Base-by-base conservation (phyloP, 2,888 invertebrate species). In the Cephus runcator region DNA sequence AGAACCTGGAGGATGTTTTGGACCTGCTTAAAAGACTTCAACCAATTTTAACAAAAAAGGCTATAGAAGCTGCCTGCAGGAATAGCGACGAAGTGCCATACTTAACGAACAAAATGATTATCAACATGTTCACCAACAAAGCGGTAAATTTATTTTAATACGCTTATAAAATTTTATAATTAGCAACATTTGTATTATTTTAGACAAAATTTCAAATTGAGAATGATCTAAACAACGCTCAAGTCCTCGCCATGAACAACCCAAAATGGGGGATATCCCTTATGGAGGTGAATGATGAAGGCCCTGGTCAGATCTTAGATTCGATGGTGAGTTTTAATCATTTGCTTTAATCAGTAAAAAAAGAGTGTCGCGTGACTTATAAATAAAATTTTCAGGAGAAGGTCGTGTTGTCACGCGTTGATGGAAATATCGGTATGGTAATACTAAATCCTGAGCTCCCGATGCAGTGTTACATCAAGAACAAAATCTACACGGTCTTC, bases 221-320 rank as follows among this genome's bases (percentile, higher is more conserved):
- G 81, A 92, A 92, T 71, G 95, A 94, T 89, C 91, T 94, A 33
- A 93, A 94, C 83, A 95, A 95, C 87, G 93, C 95, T 75, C 94
- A 96, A 87, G 94, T 96, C 74, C 91, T 96, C 74, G 93, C 95
- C 23, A 93, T 95, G 69, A 93, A 93, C 80, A 97, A 96, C 90
- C 95, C 95, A 0, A 93, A 95, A 75, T 96, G 96, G 96, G 95
- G 95, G 12, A 93, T 96, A 23, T 93, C 93, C 82, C 93, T 96
- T 23, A 93, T 95, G 11, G 92, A 92, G 81, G 88, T 91, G 33
- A 90, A 89, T 12, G 86, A 83, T 34, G 87, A 88, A 79, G 85
- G 85, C 12, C 87, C 90, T 30, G 80, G 86, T 75, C 86, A 88
- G 76, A 83, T 87, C 74, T 84, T 91, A 68, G 90, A 90, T 83